phyloP scores from a whole-genome alignment of 2,888 invertebrate genomes.

The Prosopocoilus inquinatus region DNA sequence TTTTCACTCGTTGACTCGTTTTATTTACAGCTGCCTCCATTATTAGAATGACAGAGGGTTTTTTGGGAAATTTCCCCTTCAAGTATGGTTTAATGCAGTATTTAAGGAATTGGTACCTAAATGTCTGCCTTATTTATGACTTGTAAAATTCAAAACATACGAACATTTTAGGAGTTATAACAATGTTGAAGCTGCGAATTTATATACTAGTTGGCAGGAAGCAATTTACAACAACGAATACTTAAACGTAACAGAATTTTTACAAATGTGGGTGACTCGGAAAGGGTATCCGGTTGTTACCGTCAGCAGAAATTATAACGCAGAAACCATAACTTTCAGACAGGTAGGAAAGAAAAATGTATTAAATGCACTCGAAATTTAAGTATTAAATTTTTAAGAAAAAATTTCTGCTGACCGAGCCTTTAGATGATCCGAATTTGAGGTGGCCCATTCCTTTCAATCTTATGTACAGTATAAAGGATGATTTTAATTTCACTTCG shows the following conservation, averaged over 20 bases:
- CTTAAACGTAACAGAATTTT: conserved; percentile 7
- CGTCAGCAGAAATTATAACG: conserved; percentile 9
- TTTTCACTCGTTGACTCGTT: not conserved
- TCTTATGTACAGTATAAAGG: too few species aligned
- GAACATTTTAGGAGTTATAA: conserved; percentile 6
- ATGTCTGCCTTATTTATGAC: too few species aligned
- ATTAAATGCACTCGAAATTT: too few species aligned
- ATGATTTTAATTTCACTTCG: too few species aligned
- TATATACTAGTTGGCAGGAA: conserved; percentile 39
- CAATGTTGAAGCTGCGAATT: conserved; percentile 31
- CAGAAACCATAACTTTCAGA: not conserved
- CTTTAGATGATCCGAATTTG: too few species aligned
- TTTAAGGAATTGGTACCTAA: conserved; percentile 16
- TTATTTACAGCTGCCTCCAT: conserved; percentile 57
- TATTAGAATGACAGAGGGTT: conserved; percentile 39
- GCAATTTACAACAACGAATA: conserved; percentile 5
- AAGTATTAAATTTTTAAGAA: too few species aligned
- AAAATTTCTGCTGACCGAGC: too few species aligned
- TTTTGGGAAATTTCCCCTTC: conserved; percentile 19
- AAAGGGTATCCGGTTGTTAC: conserved; percentile 24
- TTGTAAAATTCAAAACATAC: too few species aligned
- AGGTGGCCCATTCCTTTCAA: too few species aligned
- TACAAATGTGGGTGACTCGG: conserved; percentile 20
- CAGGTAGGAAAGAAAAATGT: not conserved
- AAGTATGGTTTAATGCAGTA: conserved; percentile 20